Conservation (phyloP, 2,113 vertebrate species). For the Naja naja region DNA sequence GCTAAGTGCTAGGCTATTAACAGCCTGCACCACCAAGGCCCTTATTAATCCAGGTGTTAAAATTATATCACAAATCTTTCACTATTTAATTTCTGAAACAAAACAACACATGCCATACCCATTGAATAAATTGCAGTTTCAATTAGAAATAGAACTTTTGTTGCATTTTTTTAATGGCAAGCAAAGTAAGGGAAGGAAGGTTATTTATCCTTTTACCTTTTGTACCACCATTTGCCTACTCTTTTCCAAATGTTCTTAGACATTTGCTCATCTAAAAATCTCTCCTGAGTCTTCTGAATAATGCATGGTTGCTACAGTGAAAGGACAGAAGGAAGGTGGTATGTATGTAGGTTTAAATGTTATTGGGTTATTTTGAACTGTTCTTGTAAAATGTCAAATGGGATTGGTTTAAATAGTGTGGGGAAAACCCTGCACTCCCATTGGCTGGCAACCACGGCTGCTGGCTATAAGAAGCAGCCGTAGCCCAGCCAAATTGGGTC, state of each 20-base stretch:
- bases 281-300: background rate
- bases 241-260: background rate
- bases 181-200: background rate
- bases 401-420: no score
- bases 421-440: no score
- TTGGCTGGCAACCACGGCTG: no score
- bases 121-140: background rate
- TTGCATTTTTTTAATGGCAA: background rate
- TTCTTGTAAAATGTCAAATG: no score
- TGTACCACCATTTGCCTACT: background rate
- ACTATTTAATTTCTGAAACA: conserved; percentile 8
- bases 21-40: no score
- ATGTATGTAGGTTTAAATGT: no score
- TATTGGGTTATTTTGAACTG: no score
- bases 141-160: background rate
- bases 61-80: background rate
- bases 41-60: background rate
- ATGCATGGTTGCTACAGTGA: background rate
- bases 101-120: background rate
- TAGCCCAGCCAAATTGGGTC: no score
- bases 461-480: no score
- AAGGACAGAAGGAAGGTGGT: background rate
- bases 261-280: background rate
- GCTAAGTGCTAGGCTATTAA: no score
- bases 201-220: background rate